These are phyloP conservation scores for Mycalesis mineus DNA, from an alignment of 2,888 invertebrate genomes.

Conservation along the genomic window DNA sequence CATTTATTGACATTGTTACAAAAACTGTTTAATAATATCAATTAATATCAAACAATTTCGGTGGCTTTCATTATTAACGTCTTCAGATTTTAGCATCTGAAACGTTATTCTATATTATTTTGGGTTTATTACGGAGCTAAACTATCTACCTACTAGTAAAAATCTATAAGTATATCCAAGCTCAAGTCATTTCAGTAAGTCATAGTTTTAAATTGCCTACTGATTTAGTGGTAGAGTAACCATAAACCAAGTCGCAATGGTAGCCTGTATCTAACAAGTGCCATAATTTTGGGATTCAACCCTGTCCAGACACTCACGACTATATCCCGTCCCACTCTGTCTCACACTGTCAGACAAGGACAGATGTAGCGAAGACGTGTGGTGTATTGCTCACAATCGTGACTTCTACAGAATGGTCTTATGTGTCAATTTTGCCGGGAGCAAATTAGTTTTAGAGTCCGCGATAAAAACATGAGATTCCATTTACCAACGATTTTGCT, in stretches of 20 bases:
- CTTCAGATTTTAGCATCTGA: no score
- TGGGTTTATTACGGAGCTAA: no score
- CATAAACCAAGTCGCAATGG: slow-evolving; percentile 42
- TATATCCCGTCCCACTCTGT: slow-evolving; percentile 7
- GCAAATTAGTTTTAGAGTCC: slow-evolving; percentile 10
- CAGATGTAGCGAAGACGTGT: slow-evolving; percentile 17
- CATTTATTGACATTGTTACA: no score
- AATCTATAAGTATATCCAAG: no score
- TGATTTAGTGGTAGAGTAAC: neutral
- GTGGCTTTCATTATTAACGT: no score
- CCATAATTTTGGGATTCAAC: slow-evolving; percentile 66
- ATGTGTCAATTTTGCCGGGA: slow-evolving; percentile 55
- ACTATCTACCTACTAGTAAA: no score
- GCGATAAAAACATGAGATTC: neutral
- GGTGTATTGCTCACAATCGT: slow-evolving; percentile 36
- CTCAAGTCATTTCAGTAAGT: no score
- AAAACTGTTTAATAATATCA: no score
- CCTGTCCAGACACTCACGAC: slow-evolving; percentile 39
- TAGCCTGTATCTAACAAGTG: slow-evolving; percentile 61
- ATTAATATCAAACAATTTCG: no score
- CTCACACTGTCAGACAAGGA: slow-evolving; percentile 11
- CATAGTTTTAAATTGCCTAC: no score
- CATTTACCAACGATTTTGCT: no score
- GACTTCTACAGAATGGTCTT: slow-evolving; percentile 32
- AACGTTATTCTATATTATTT: no score